These are phyloP conservation scores for Cyclura pinguis DNA, from an alignment of 2,797 vertebrate genomes.

Conservation along the genomic window DNA sequence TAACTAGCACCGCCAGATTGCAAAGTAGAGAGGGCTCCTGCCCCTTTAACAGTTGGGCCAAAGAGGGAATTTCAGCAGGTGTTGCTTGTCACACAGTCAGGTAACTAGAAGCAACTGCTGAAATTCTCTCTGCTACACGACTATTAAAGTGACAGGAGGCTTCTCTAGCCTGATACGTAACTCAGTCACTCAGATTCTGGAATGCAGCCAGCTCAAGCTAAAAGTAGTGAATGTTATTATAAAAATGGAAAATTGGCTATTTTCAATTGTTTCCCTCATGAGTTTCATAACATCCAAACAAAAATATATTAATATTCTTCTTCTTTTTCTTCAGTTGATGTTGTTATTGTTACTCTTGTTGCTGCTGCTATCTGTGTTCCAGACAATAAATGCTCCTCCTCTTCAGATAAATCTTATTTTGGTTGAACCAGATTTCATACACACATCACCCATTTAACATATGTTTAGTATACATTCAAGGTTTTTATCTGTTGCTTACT, in stretches of 20 bases:
- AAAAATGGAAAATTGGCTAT: not conserved
- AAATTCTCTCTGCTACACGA: no score
- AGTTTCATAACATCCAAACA: not conserved
- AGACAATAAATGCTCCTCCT: constrained; percentile 44
- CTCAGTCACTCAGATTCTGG: constrained; percentile 5
- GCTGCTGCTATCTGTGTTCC: not conserved
- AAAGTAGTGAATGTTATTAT: no score
- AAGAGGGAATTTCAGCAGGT: no score
- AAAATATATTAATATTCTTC: no score
- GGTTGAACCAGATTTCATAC: constrained; percentile 58
- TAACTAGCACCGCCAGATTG: no score
- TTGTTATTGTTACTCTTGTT: not conserved
- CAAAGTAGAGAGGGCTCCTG: no score
- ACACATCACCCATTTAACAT: constrained; percentile 36
- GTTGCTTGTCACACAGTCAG: no score
- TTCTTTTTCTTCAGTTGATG: no score
- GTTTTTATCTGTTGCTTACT: constrained; percentile 53
- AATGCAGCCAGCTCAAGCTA: constrained; percentile 3
- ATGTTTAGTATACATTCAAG: constrained; percentile 52
- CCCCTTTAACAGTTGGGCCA: no score
- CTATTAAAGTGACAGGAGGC: no score
- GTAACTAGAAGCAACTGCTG: no score
- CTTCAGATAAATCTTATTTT: constrained; percentile 49
- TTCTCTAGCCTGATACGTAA: not conserved
- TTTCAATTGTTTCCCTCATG: not conserved